Percentiles rank a stretch among this genome's conserved stretches.
Evolutionary conservation across 2,888 invertebrate species (phyloP).

Genomic region (Megalurothrips usitatus): DNA sequence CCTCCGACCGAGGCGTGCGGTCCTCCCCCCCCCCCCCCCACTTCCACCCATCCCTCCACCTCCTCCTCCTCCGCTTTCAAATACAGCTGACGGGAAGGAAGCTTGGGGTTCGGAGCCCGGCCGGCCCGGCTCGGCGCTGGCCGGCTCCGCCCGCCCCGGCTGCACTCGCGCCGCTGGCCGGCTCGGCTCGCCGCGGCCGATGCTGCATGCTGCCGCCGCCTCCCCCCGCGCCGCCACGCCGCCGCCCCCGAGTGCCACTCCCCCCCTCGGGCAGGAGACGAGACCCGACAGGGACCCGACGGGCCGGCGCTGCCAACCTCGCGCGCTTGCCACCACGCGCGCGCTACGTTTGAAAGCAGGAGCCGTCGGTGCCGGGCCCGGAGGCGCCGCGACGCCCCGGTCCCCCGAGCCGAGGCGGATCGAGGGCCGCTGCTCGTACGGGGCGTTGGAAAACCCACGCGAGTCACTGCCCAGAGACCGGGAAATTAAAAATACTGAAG

Average conservation of each 20-base stretch:
- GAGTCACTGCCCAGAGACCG: too few relatives aligned
- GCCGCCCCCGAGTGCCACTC: background rate
- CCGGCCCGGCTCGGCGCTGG: background rate
- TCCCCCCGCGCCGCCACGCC: background rate
- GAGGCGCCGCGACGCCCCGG: background rate
- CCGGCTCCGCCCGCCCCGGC: background rate
- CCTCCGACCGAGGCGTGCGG: background rate
- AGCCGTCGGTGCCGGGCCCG: background rate
- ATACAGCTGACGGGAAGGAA: slow-evolving; percentile 24
- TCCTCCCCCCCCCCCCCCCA: background rate
- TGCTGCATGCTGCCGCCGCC: slow-evolving; percentile 2
- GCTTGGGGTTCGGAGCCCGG: slow-evolving; percentile 5
- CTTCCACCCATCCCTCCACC: background rate
- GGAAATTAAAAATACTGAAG: too few relatives aligned
- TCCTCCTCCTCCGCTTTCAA: background rate
- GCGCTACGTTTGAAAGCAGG: background rate
- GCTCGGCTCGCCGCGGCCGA: background rate
- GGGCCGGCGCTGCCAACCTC: slow-evolving; percentile 17
- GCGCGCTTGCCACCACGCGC: slow-evolving; percentile 4
- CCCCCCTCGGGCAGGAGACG: background rate
- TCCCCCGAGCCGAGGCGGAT: background rate
- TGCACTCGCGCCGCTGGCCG: background rate
- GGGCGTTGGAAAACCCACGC: too few relatives aligned
- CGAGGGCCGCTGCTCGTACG: too few relatives aligned
- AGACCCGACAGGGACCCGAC: background rate